A percentile compares a stretch with the other conserved stretches of the same genome.
Conservation (phyloP, 2,113 vertebrate species). For the Stictonetta naevosa region DNA sequence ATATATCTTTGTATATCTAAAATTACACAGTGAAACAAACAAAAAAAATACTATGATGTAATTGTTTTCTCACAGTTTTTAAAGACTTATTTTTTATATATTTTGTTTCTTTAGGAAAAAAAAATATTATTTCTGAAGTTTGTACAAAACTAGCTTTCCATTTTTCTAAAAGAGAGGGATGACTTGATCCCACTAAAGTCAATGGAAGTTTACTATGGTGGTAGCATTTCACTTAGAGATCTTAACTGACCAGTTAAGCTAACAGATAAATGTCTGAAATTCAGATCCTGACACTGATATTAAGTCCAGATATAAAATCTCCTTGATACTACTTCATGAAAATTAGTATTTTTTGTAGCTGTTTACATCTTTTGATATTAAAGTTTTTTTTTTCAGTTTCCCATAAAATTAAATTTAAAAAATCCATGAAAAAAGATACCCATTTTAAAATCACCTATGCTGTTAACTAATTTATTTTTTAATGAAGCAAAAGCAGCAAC, state of each 20-base stretch:
- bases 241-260: not conserved
- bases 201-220: not conserved
- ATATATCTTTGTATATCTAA: not conserved
- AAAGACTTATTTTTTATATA: not conserved
- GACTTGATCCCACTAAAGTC: not conserved
- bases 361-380: not conserved
- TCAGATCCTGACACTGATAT: not conserved
- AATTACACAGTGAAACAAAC: not conserved
- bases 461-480: not conserved
- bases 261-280: not conserved
- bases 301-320: not conserved
- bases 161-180: not conserved
- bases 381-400: not conserved
- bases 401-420: not conserved
- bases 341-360: not conserved
- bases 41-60: not conserved
- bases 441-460: not conserved
- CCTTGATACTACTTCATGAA: not conserved
- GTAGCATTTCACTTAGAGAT: not conserved
- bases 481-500: not conserved
- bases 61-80: not conserved
- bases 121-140: not conserved
- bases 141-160: not conserved
- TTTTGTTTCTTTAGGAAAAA: not conserved
- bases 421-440: accelerated